Evolutionary conservation across 2,113 vertebrate species (phyloP).

Genomic region (Copsychus sechellarum): DNA sequence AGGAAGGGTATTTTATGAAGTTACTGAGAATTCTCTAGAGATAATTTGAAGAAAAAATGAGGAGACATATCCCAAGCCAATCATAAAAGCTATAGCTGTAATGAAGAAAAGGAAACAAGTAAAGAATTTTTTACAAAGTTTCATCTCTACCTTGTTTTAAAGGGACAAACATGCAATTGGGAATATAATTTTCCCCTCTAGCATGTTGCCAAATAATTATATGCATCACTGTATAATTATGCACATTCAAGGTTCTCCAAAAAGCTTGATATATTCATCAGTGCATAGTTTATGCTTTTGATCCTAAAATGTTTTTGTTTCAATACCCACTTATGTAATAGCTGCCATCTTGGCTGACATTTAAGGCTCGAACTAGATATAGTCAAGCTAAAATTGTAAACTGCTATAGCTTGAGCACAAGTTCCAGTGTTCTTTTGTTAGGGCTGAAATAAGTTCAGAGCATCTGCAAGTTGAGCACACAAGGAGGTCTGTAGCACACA

Average conservation of each 20-base stretch:
- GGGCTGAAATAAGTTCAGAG: not conserved
- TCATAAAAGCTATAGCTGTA: not conserved
- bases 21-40: not conserved
- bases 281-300: not conserved
- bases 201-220: not conserved
- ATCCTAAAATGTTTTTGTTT: constrained; percentile 22
- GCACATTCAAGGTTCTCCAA: not conserved
- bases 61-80: not conserved
- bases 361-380: not conserved
- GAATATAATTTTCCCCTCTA: not conserved
- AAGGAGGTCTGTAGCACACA: not conserved
- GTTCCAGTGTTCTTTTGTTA: not conserved
- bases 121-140: not conserved
- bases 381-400: not conserved
- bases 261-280: not conserved
- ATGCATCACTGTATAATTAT: not conserved
- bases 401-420: not conserved
- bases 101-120: not conserved
- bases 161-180: not conserved
- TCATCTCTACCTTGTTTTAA: not conserved
- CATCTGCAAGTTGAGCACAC: not conserved
- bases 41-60: not conserved
- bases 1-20: not conserved
- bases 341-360: constrained; percentile 16
- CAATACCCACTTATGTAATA: not conserved